A percentile compares a stretch with the other conserved stretches of the same genome.
phyloP scores from a whole-genome alignment of 2,888 invertebrate species.

The Eledona agricola region DNA sequence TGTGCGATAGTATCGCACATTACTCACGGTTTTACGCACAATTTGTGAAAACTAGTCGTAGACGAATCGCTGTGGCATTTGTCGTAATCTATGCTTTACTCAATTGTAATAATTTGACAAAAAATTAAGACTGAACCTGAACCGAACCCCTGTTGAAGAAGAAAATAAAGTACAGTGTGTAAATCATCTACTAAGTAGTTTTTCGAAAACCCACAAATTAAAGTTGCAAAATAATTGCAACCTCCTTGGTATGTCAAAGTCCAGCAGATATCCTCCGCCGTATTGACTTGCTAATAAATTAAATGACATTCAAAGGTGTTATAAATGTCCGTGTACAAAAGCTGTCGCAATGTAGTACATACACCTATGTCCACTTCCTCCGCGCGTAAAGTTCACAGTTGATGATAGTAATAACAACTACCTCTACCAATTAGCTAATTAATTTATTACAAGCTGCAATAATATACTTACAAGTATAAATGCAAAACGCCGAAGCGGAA shows the following conservation, averaged over 20 bases:
- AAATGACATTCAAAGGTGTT: constrained; percentile 11
- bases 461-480: no score
- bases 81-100: no score
- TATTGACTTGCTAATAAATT: constrained; percentile 9
- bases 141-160: no score
- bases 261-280: constrained; percentile 2
- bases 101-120: no score
- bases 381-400: constrained; percentile 9
- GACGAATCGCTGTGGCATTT: no score
- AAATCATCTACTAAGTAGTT: constrained; percentile 19
- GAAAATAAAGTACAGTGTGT: constrained; percentile 24
- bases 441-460: constrained; percentile 26
- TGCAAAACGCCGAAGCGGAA: no score
- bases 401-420: constrained; percentile 9
- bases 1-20: no score
- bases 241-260: constrained; percentile 4
- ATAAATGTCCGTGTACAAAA: no score
- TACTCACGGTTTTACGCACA: no score
- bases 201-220: constrained; percentile 24
- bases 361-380: constrained; percentile 11
- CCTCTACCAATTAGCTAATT: constrained; percentile 20
- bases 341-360: constrained; percentile 1
- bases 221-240: constrained; percentile 8
- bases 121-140: no score
- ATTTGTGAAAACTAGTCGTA: no score